Evolutionary conservation across 2,888 invertebrate species (phyloP), one percentile per base, ranked within the genome.

Genomic region (Drosophila maculinotata): DNA sequence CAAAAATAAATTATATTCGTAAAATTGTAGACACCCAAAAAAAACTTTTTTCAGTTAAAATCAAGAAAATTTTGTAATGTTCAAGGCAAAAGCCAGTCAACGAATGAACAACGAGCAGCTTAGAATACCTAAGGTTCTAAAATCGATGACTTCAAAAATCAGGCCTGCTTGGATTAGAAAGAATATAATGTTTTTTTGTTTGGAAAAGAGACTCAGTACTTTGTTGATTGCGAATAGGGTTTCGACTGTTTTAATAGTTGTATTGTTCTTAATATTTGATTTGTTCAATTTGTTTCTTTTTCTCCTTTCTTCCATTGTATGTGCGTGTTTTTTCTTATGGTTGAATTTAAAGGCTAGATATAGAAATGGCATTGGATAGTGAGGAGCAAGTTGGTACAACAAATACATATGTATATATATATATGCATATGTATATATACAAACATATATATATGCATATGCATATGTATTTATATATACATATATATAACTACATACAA

Each of bases 341-440:
- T 41, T 39, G 48, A 39, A 28, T 70, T 53, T 44, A 53, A 65
- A 69, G 52, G 62, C 51, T 42, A 30, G 35, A 47, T 28, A 53
- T 17, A 53, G 17, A n/a, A n/a, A n/a, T n/a, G n/a, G n/a, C n/a
- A 25, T 26, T 48, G 30, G 8, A 41, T 36, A 38, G 48, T 36
- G 44, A 26, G 57, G 30, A 71, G 51, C 47, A 39, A 62, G 58
- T 63, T 64, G 38, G 60, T 71, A 71, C 68, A 78, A 76, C 69
- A 65, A 73, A 62, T 80, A 77, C 48, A 71, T 20, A n/a, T n/a
- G n/a, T n/a, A n/a, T n/a, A 60, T 70, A 63, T 69, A 66, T 72
- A 65, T 72, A 51, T 51, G 66, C 20, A 20, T 20, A 20, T 20
- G 4, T 20, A 20, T 20, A 4, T 20, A 20, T 20, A 20, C 59